These are phyloP conservation scores for Dryobotodes eremita DNA, from an alignment of 2,888 invertebrate genomes.

Conservation along the genomic window DNA sequence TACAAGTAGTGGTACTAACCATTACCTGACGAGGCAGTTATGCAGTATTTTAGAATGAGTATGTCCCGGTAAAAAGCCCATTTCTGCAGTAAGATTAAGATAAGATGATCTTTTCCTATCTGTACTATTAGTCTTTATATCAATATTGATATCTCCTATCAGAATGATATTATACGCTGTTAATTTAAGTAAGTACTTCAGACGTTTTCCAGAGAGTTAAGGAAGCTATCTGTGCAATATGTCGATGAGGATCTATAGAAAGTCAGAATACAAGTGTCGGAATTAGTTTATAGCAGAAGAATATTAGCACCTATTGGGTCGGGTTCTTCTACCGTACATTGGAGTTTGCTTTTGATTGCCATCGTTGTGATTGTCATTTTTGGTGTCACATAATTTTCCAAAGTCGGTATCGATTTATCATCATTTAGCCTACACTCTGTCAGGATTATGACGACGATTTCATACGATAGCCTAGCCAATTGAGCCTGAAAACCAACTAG, in stretches of 20 bases:
- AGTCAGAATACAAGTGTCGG: too few species aligned
- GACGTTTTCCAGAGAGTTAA: too few species aligned
- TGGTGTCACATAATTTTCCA: neutral
- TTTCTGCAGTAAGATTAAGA: conserved; percentile 16
- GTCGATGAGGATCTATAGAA: too few species aligned
- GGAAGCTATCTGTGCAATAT: too few species aligned
- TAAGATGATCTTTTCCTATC: conserved; percentile 21
- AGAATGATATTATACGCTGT: neutral
- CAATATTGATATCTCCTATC: conserved; percentile 14
- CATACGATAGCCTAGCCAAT: conserved; percentile 8
- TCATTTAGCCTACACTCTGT: neutral
- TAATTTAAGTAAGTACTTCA: too few species aligned
- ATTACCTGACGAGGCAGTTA: conserved; percentile 20
- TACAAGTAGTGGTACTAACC: neutral
- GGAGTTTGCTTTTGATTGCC: neutral
- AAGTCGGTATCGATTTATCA: neutral
- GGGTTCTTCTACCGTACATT: too few species aligned
- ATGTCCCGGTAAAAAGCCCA: conserved; percentile 18
- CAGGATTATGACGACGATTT: neutral
- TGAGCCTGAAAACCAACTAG: neutral
- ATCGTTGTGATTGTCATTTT: neutral
- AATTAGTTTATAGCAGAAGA: too few species aligned
- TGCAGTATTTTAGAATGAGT: conserved; percentile 8
- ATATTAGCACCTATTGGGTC: too few species aligned
- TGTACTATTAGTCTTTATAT: neutral